Conservation (phyloP, 1,140 invertebrate species). For the Drosophila pectinifera region DNA sequence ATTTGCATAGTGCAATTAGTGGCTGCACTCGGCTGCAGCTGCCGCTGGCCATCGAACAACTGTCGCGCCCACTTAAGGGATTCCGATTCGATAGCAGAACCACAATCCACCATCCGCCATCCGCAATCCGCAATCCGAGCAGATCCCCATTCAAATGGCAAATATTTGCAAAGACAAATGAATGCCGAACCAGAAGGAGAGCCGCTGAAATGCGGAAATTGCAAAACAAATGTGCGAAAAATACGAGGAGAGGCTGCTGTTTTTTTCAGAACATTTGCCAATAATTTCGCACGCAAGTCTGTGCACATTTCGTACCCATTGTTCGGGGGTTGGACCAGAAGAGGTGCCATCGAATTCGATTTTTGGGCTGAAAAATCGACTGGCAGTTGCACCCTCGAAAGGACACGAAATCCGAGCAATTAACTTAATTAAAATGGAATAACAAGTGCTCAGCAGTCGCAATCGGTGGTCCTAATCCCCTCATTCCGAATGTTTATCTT, state of each 20-base stretch:
- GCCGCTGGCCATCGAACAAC: constrained; percentile 65
- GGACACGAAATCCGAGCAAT: constrained; percentile 79
- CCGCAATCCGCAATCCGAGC: constrained; percentile 47
- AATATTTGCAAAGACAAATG: constrained; percentile 78
- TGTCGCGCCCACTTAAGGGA: constrained; percentile 60
- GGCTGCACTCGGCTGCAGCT: constrained; percentile 47
- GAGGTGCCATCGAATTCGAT: constrained; percentile 62
- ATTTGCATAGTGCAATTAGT: constrained; percentile 66
- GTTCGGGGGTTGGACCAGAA: constrained; percentile 52
- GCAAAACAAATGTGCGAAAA: constrained; percentile 79
- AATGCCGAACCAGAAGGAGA: constrained; percentile 35
- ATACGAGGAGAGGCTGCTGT: constrained; percentile 23
- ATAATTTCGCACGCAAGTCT: constrained; percentile 76
- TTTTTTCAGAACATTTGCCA: constrained; percentile 75
- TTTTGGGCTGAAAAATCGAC: constrained; percentile 23
- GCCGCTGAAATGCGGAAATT: constrained; percentile 59
- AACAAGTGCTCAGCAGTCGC: constrained; percentile 74
- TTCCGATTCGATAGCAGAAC: constrained; percentile 14
- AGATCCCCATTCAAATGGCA: constrained; percentile 81
- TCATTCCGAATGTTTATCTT: constrained; percentile 58
- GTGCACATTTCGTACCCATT: constrained; percentile 64
- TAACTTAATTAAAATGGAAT: constrained; percentile 84
- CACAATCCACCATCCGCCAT: constrained; percentile 6
- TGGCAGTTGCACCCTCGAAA: constrained; percentile 39
- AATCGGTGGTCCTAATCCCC: constrained; percentile 53